Evolutionary conservation across 1,140 invertebrate species (phyloP).

Genomic region (Drosophila ambigua): DNA sequence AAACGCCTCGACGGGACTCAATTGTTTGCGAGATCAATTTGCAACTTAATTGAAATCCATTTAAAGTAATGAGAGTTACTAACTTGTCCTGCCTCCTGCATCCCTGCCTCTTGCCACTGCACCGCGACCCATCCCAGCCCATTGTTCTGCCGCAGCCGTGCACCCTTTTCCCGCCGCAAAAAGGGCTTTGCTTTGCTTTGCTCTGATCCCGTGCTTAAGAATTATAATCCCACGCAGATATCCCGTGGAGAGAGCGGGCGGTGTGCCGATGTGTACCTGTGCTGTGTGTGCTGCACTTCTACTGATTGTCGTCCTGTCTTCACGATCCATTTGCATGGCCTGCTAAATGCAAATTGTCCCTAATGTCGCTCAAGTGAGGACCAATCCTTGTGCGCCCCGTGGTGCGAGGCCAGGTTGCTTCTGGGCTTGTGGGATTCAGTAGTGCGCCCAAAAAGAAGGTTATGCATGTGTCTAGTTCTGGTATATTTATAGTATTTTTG

Average conservation of each 20-base stretch:
- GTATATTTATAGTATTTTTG: no score
- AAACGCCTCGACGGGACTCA: constrained; percentile 74
- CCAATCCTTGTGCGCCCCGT: constrained; percentile 25
- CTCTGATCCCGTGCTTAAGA: constrained; percentile 71
- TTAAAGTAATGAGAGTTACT: constrained; percentile 83
- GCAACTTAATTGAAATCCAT: constrained; percentile 83
- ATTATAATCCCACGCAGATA: constrained; percentile 59
- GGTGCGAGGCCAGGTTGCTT: constrained; percentile 15
- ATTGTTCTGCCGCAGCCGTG: constrained; percentile 2
- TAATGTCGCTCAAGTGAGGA: constrained; percentile 50
- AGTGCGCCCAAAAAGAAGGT: no score
- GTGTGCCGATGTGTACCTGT: no score
- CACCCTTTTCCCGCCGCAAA: constrained; percentile 33
- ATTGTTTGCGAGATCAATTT: constrained; percentile 83
- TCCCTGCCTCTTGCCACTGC: constrained; percentile 2
- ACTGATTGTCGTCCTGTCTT: constrained; percentile 36
- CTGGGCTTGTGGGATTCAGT: neutral
- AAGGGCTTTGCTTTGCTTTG: constrained; percentile 20
- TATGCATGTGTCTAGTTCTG: no score
- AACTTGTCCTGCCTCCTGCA: constrained; percentile 60
- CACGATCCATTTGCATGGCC: constrained; percentile 58
- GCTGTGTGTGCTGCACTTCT: neutral
- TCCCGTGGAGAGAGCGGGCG: constrained; percentile 1
- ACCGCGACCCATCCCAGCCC: constrained; percentile 16
- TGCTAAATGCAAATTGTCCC: constrained; percentile 70